Evolutionary conservation across 2,888 invertebrate species (phyloP).

Genomic region (Melitaea athalia): DNA sequence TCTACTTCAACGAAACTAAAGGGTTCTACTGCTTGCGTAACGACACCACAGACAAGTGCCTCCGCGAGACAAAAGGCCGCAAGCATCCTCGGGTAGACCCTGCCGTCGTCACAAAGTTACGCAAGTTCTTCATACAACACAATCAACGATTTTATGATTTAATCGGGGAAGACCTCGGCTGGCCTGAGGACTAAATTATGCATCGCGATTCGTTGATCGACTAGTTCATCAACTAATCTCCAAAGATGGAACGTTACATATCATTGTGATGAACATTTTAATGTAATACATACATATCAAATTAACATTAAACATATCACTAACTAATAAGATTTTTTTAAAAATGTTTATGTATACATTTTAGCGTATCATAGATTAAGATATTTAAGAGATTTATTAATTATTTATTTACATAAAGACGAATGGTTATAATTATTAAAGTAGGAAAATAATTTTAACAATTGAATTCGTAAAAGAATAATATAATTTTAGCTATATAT

Average conservation of each 20-base stretch:
- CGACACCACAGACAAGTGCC: conserved; percentile 91
- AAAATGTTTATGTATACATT: conserved; percentile 77
- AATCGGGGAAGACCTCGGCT: conserved; percentile 95
- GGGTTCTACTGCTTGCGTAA: conserved; percentile 96
- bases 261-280: conserved; percentile 73
- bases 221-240: conserved; percentile 36
- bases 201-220: conserved; percentile 10
- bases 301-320: conserved; percentile 63
- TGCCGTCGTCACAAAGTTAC: conserved; percentile 88
- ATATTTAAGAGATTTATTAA: conserved; percentile 51
- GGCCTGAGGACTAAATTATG: conserved; percentile 90
- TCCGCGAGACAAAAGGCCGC: conserved; percentile 91
- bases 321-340: conserved; percentile 70
- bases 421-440: conserved; percentile 38
- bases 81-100: conserved; percentile 93
- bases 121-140: conserved; percentile 94
- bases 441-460: conserved; percentile 38
- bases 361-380: conserved; percentile 61
- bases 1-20: conserved; percentile 98
- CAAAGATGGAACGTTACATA: conserved; percentile 34
- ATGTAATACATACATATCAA: conserved; percentile 62
- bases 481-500: conserved; percentile 40
- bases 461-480: conserved; percentile 35
- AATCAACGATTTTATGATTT: conserved; percentile 96
- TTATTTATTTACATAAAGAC: conserved; percentile 49